phyloP scores from a whole-genome alignment of 1,140 invertebrate species.

The Brevipalpus yothersi region DNA sequence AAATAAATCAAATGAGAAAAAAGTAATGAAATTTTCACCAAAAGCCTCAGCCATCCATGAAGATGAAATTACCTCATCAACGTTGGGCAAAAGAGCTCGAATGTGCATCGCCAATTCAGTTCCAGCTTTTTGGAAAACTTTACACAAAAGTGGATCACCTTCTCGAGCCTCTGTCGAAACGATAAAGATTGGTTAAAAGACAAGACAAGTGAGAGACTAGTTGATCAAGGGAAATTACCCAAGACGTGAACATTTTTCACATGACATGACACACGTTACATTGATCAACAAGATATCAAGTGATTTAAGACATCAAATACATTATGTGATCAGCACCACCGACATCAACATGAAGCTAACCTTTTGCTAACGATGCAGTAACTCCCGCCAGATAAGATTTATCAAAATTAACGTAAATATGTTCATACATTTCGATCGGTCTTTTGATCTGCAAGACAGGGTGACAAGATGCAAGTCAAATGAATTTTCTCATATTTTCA shows the following conservation, averaged over 20 bases:
- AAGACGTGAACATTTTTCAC: too few relatives aligned
- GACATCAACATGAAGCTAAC: neutral
- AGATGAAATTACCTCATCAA: slow-evolving; percentile 28
- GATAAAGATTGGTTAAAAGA: too few relatives aligned
- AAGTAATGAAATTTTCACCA: neutral
- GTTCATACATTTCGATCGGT: slow-evolving; percentile 33
- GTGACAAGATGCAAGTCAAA: neutral
- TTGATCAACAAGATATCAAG: too few relatives aligned
- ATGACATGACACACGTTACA: too few relatives aligned
- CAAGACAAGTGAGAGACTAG: too few relatives aligned
- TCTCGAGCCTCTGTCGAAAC: slow-evolving; percentile 20
- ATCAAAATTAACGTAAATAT: slow-evolving; percentile 55
- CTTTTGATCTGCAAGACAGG: slow-evolving; percentile 18
- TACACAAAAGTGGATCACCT: slow-evolving; percentile 40
- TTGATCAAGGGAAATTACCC: too few relatives aligned
- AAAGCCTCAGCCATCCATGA: neutral
- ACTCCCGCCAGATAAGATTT: slow-evolving; percentile 53
- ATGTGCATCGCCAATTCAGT: slow-evolving; percentile 42
- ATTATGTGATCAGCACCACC: too few relatives aligned
- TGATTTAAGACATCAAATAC: too few relatives aligned
- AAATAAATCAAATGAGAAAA: neutral
- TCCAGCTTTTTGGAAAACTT: slow-evolving; percentile 53
- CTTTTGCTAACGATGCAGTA: slow-evolving; percentile 40
- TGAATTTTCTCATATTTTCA: neutral
- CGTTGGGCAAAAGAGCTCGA: slow-evolving; percentile 38